Evolutionary conservation across 2,888 invertebrate genomes (phyloP), one percentile per base, ranked within the genome.

Genomic region (Lysandra bellargus): DNA sequence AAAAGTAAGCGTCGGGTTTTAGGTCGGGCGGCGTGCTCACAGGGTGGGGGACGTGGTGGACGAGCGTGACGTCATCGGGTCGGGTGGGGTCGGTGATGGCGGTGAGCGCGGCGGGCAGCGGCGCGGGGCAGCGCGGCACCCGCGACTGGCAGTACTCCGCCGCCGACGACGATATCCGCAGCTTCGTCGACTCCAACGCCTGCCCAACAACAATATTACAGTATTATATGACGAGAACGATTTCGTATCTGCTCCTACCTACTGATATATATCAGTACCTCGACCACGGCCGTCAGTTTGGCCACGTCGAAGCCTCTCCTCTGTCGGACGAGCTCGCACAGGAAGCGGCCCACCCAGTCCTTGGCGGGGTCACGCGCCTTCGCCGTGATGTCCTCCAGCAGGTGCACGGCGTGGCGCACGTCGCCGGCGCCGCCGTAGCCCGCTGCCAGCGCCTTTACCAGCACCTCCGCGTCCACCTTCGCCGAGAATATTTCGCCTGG

Each of bases 271-370:
- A 57, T 57, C 57, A 14, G 84, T 82, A 95, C 95, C 85, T 92
- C 89, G 4, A 95, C 80, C 76, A 96, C 84, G 60, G 88, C 89
- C 2, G 89, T 80, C 49, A 95, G 83, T 61, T 95, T 88, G 0
- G 84, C 81, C 1, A 92, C 81, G 84, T 95, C 95, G 9, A 88
- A 87, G 7, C 89, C 90, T 1, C 90, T 84, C 80, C 91, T 94
- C 74, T 92, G 88, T 3, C 89, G 88, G 81, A 95, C 89, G 81
- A 95, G 90, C 5, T 90, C 87, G 78, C 95, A 89, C 3, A 96
- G 84, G 82, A 96, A 95, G 78, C 95, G 88, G 0, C 96, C 96
- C 0, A 95, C 88, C 90, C 96, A 95, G 84, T 96, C 96, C 64
- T 93, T 93, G 40, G 90, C 90, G 1, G 86, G 89, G 69, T 95